These are phyloP conservation scores for Solea solea DNA, from an alignment of 2,113 vertebrate genomes.

Conservation along the genomic window DNA sequence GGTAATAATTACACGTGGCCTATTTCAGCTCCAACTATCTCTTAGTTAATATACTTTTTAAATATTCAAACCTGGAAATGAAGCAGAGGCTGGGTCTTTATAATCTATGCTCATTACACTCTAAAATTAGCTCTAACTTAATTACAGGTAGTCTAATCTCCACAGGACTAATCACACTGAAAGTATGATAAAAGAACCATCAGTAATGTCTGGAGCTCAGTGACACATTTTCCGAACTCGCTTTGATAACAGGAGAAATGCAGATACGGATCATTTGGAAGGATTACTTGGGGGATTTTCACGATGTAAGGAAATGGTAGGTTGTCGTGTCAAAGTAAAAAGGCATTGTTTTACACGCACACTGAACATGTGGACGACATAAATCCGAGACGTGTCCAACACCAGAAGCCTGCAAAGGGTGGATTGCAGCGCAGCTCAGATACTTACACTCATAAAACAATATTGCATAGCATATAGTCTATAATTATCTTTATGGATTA, in stretches of 20 bases:
- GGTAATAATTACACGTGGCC: not conserved
- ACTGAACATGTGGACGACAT: slow-evolving; percentile 12
- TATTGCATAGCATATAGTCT: not conserved
- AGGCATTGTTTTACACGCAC: slow-evolving; percentile 1
- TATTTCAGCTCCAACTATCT: not conserved
- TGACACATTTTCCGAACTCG: slow-evolving; percentile 7
- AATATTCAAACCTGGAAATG: slow-evolving; percentile 26
- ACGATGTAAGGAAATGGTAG: slow-evolving; percentile 4
- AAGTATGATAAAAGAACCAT: not conserved
- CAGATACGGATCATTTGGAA: not conserved
- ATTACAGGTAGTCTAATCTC: slow-evolving; percentile 25
- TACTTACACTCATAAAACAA: not conserved
- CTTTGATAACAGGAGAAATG: slow-evolving; percentile 2
- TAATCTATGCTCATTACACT: slow-evolving; percentile 17
- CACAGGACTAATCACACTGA: not conserved
- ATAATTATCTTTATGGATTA: not conserved
- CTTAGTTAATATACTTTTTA: not conserved
- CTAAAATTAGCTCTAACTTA: slow-evolving; percentile 4
- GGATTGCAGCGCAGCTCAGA: not conserved
- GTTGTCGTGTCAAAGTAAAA: not conserved
- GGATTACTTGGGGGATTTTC: slow-evolving; percentile 6
- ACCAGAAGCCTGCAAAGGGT: no score
- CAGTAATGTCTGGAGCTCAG: not conserved
- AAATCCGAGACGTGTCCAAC: not conserved
- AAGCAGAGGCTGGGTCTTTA: slow-evolving; percentile 16